phyloP scores from a whole-genome alignment of 1,140 invertebrate genomes.

The Euura lappo region DNA sequence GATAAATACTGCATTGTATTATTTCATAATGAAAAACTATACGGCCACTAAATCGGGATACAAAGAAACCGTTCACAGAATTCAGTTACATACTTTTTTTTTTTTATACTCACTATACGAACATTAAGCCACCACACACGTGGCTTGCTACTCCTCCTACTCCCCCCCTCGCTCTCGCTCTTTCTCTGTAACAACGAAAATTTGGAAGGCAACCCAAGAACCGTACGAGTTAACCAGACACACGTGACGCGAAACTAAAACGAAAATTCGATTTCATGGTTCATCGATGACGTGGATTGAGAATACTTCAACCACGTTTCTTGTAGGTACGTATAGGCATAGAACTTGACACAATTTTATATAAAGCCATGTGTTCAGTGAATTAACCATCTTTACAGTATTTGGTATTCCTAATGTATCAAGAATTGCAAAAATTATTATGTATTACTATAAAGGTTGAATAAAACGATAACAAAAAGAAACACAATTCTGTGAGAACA shows the following conservation, averaged over 20 bases:
- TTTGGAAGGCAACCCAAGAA: not conserved
- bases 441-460: not conserved
- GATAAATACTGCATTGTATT: not conserved
- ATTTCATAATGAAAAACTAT: not conserved
- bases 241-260: slow-evolving; percentile 21
- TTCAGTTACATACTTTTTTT: slow-evolving; percentile 1
- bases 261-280: slow-evolving; percentile 5
- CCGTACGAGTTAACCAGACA: slow-evolving; percentile 11
- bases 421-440: not conserved
- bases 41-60: too few species aligned
- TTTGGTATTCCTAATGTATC: not conserved
- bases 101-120: not conserved
- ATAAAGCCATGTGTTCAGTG: not conserved
- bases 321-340: not conserved
- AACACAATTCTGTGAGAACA: not conserved
- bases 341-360: not conserved
- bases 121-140: not conserved
- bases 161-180: not conserved
- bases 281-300: not conserved
- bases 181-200: not conserved
- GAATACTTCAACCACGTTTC: not conserved
- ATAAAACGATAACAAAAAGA: not conserved
- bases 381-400: not conserved
- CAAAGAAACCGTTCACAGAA: too few species aligned
- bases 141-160: not conserved